phyloP scores from a whole-genome alignment of 2,113 vertebrate genomes.

The Recurvirostra avosetta region DNA sequence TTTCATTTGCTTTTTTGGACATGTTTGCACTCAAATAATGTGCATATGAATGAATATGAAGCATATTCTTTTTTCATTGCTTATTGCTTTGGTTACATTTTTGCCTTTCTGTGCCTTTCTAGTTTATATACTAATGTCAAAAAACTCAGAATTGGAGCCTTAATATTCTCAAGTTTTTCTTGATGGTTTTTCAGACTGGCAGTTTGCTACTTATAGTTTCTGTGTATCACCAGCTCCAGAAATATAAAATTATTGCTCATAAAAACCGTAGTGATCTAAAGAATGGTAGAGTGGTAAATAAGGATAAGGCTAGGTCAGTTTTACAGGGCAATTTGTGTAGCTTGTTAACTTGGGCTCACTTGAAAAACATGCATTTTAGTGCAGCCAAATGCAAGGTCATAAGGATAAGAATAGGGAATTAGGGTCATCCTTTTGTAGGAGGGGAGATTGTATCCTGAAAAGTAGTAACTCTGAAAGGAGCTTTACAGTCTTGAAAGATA shows the following conservation, averaged over 20 bases:
- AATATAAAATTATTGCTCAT: background rate
- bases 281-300: slow-evolving; percentile 19
- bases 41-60: background rate
- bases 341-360: slow-evolving; percentile 32
- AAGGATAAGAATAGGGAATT: slow-evolving; percentile 46
- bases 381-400: slow-evolving; percentile 53
- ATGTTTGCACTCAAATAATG: background rate
- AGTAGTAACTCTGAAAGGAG: slow-evolving; percentile 9
- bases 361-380: slow-evolving; percentile 38
- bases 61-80: background rate
- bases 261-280: background rate
- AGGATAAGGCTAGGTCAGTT: slow-evolving; percentile 28
- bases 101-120: background rate
- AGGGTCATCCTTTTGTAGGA: slow-evolving; percentile 7
- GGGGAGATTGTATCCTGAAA: slow-evolving; percentile 14
- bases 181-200: background rate
- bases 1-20: background rate
- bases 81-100: background rate
- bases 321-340: slow-evolving; percentile 44
- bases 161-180: background rate
- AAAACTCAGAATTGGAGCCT: background rate
- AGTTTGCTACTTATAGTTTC: background rate
- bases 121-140: fast-evolving
- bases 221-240: background rate
- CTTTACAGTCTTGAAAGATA: slow-evolving; percentile 24